Base-by-base conservation (phyloP, 2,888 invertebrate genomes). In the Villa cingulata region DNA sequence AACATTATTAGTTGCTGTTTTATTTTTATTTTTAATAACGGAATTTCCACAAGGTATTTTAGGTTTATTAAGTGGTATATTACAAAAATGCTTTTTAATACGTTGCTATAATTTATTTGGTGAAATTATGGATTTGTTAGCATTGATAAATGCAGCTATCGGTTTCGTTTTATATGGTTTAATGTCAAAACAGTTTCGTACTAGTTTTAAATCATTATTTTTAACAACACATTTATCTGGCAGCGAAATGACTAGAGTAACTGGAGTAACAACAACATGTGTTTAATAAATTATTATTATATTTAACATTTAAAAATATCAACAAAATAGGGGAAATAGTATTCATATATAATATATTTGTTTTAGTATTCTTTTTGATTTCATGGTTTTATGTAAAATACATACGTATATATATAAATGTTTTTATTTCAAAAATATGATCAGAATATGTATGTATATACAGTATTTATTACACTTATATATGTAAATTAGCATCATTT, bases 131-230 rank as follows among this genome's bases (percentile, higher is more conserved):
- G 92, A 95, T 69, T 80, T 90, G 51, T 68, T 92, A 60, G 92
- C 94, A 1, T 74, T 95, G 49, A 71, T 90, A 57, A 95, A 94
- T 67, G 89, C 91, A 10, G 86, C 90, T 1, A 86, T 94, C 49
- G 95, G 92, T 68, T 95, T 95, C 62, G 83, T 94, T 46, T 74
- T 95, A 39, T 95, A 94, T 65, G 94, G 92, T 61, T 77, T 86
- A 45, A 94, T 95, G 94, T 91, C 90, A 52, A 77, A 86, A 53
- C 92, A 92, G 74, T 95, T 95, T 66, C 76, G 95, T 16, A 79
- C 78, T 56, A 85, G 85, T 2, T 88, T 92, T 43, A 62, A 66
- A 27, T 64, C 68, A 12, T 46, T 69, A 19, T 92, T 92, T 67
- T 77, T 88, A 60, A 73, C 86, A 51, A 83, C 83, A 59, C 72